These are phyloP conservation scores for Catocala nupta DNA, from an alignment of 2,888 invertebrate genomes.

Conservation along the genomic window DNA sequence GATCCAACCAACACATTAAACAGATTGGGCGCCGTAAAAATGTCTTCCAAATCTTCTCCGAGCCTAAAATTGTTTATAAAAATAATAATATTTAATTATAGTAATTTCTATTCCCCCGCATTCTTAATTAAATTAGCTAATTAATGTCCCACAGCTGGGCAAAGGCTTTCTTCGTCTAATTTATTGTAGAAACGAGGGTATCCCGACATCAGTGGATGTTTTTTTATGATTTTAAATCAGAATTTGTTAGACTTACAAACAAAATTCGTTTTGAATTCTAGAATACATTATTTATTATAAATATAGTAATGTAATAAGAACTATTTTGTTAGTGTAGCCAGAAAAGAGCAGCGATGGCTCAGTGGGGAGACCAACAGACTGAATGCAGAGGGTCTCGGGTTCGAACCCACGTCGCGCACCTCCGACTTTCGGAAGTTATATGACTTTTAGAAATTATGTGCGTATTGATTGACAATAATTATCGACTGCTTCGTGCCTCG, in stretches of 20 bases:
- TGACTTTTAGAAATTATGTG: no score
- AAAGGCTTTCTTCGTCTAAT: constrained; percentile 11
- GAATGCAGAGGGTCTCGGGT: no score
- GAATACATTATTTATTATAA: no score
- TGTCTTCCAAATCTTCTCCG: constrained; percentile 73
- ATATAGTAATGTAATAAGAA: no score
- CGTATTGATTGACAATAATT: no score
- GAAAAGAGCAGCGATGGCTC: no score
- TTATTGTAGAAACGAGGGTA: constrained; percentile 10
- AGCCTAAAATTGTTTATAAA: constrained; percentile 62
- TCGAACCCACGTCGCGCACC: no score
- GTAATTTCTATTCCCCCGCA: constrained; percentile 8
- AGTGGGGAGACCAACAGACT: no score
- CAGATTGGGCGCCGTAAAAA: constrained; percentile 74
- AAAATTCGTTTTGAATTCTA: not conserved
- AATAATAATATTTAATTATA: constrained; percentile 12
- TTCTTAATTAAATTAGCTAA: constrained; percentile 30
- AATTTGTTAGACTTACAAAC: not conserved
- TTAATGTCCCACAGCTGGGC: constrained; percentile 14
- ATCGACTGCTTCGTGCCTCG: no score
- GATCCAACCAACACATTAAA: constrained; percentile 77
- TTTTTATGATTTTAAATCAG: constrained; percentile 2
- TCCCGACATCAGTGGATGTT: constrained; percentile 1
- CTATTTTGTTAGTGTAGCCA: no score
- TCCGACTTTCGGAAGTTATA: no score